Evolutionary conservation across 2,113 vertebrate genomes (phyloP).

Genomic region (Herpailurus yagouaroundi): DNA sequence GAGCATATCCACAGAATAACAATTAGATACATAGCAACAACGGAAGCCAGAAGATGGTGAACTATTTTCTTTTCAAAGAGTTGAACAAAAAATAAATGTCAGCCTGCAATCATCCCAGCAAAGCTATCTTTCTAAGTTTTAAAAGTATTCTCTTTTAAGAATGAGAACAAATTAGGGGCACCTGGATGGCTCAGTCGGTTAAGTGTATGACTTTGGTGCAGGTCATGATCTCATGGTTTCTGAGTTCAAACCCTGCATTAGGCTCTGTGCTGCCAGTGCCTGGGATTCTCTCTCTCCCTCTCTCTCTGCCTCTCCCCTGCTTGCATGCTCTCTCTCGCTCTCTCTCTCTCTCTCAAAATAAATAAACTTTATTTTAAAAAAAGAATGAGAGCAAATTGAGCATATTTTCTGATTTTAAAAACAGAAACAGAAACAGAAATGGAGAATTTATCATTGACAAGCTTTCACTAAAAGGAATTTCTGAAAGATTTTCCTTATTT

Average conservation of each 20-base stretch:
- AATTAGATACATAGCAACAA: not conserved
- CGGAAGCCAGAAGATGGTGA: not conserved
- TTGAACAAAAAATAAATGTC: not conserved
- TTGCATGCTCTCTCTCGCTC: too few species aligned
- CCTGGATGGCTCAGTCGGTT: too few species aligned
- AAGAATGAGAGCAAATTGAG: not conserved
- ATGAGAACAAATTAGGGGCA: not conserved
- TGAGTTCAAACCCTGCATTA: too few species aligned
- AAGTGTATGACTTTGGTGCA: too few species aligned
- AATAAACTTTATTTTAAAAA: too few species aligned
- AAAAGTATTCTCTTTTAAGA: not conserved
- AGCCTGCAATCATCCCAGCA: not conserved
- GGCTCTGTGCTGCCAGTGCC: too few species aligned
- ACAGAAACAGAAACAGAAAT: constrained; percentile 11
- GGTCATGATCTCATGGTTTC: too few species aligned
- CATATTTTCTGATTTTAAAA: not conserved
- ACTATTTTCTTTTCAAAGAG: not conserved
- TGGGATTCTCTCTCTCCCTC: too few species aligned
- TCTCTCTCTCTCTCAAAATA: too few species aligned
- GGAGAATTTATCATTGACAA: not conserved
- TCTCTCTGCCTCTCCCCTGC: too few species aligned
- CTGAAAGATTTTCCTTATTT: not conserved
- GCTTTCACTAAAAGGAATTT: not conserved
- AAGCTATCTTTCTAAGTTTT: not conserved
- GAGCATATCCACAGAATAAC: not conserved